Percentiles rank a stretch among this genome's conserved stretches.
Evolutionary conservation across 1,140 invertebrate genomes (phyloP).

Genomic region (Bombus terrestris): DNA sequence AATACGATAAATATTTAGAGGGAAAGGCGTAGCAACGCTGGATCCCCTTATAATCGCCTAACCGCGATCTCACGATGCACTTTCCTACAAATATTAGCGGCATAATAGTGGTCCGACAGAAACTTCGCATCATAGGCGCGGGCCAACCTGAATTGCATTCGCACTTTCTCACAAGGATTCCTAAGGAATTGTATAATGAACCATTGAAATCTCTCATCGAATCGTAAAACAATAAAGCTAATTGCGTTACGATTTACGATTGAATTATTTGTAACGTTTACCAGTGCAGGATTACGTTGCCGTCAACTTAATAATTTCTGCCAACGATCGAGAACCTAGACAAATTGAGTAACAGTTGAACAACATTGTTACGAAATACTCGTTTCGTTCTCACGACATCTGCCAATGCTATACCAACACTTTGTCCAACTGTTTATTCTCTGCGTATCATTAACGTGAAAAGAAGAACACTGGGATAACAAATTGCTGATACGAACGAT

Average conservation of each 20-base stretch:
- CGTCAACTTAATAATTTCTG: too few relatives aligned
- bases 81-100: slow-evolving; percentile 24
- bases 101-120: slow-evolving; percentile 24
- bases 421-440: not conserved
- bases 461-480: not conserved
- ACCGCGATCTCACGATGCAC: slow-evolving; percentile 37
- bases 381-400: not conserved
- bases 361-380: not conserved
- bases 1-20: slow-evolving; percentile 42
- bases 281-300: not conserved
- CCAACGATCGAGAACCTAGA: not conserved
- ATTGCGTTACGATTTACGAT: not conserved
- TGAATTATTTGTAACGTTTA: not conserved
- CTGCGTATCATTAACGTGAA: too few relatives aligned
- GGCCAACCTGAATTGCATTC: not conserved
- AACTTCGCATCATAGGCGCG: slow-evolving; percentile 4
- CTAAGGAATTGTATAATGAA: not conserved
- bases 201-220: not conserved
- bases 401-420: not conserved
- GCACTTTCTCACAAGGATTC: slow-evolving; percentile 24
- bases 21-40: slow-evolving; percentile 28
- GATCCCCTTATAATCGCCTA: slow-evolving; percentile 14
- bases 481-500: not conserved
- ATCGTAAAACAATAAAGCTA: not conserved
- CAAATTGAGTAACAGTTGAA: not conserved